Evolutionary conservation across 2,888 invertebrate genomes (phyloP), one percentile per base, ranked within the genome.

Genomic region (Tuta absoluta): DNA sequence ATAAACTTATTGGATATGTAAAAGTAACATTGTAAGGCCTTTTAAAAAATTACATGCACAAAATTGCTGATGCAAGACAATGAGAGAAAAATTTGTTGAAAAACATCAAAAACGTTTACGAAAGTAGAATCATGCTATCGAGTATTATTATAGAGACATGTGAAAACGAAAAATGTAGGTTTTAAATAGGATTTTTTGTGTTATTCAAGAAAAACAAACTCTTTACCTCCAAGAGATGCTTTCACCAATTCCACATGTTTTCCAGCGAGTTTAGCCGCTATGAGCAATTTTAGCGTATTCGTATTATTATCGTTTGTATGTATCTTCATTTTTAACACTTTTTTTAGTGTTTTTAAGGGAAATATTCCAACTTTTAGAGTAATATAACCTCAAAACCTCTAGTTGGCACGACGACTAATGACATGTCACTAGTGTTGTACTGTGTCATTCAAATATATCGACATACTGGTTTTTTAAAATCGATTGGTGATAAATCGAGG

Each of bases 241-340:
- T 92, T 87, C 71, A 93, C 92, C 67, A 96, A 74, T 66, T 92
- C 85, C 21, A 94, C 86, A 69, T 93, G 84, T 76, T 93, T 92
- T 69, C 94, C 93, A 0, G 93, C 93, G 70, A 94, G 92, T 76
- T 95, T 94, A 11, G 94, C 93, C 66, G 95, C 94, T 75, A 96
- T 92, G 33, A 96, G 77, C 69, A 97, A 79, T 83, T 97, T 96
- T 69, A 97, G 87, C 23, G 95, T 93, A 21, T 95, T 93, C 37
- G 96, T 95, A 85, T 96, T 97, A 74, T 94, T 95, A 76, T 95
- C 93, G 79, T 96, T 96, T 11, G 95, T 95, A 71, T 93, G 93
- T 69, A 96, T 93, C 79, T 94, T 94, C 94, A 95, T 95, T 89
- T 90, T 93, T 67, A 51, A 66, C 63, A 68, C 53, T 65, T 14